Evolutionary conservation across 1,140 invertebrate species (phyloP).

Genomic region (Popillia japonica): DNA sequence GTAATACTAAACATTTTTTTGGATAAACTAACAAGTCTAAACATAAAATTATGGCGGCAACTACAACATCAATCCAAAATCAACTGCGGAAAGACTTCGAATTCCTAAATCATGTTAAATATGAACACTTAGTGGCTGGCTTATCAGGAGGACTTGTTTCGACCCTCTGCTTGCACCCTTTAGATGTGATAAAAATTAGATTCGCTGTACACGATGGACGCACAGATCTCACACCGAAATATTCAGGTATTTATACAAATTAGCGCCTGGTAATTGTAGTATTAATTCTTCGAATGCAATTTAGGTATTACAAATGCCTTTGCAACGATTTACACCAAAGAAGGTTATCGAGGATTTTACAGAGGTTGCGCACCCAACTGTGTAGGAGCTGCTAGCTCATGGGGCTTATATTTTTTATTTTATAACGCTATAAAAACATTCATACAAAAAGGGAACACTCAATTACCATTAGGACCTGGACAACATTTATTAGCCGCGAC

Average conservation of each 20-base stretch:
- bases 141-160: slow-evolving; percentile 92
- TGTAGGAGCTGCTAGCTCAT: slow-evolving; percentile 94
- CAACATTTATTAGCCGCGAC: slow-evolving; percentile 90
- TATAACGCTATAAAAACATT: slow-evolving; percentile 93
- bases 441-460: slow-evolving; percentile 82
- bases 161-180: slow-evolving; percentile 85
- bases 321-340: slow-evolving; percentile 81
- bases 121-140: slow-evolving; percentile 94
- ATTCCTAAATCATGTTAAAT: slow-evolving; percentile 78
- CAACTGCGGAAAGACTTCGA: slow-evolving; percentile 42
- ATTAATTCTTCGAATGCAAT: neutral
- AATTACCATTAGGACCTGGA: slow-evolving; percentile 78
- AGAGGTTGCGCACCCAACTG: slow-evolving; percentile 94
- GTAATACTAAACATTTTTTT: neutral
- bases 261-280: neutral
- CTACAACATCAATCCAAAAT: slow-evolving; percentile 16
- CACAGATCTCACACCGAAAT: slow-evolving; percentile 79
- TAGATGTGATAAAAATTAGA: slow-evolving; percentile 97
- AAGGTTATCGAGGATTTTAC: slow-evolving; percentile 92
- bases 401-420: slow-evolving; percentile 98
- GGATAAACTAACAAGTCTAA: neutral
- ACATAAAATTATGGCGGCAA: neutral
- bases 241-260: slow-evolving; percentile 67
- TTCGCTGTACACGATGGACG: slow-evolving; percentile 96
- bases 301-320: slow-evolving; percentile 78